A percentile compares a stretch with the other conserved stretches of the same genome.
phyloP scores from a whole-genome alignment of 2,888 invertebrate genomes.

The Amphiduros pacificus region DNA sequence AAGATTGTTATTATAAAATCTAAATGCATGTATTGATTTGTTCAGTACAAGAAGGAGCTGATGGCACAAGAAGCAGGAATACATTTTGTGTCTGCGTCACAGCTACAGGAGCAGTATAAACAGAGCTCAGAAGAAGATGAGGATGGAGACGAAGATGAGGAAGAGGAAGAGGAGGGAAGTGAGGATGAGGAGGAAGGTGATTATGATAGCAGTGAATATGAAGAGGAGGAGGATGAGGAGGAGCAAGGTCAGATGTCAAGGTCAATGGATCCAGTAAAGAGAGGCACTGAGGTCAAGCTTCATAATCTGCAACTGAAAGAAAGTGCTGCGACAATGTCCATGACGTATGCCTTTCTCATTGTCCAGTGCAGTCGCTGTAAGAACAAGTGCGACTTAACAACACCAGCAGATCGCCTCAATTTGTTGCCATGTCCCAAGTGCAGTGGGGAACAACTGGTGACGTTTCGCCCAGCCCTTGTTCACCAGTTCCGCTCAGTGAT shows the following conservation, averaged over 20 bases:
- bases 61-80: conserved; percentile 53
- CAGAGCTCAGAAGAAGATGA: conserved; percentile 14
- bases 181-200: conserved; percentile 24
- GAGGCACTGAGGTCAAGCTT: conserved; percentile 55
- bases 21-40: neutral
- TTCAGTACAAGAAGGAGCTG: conserved; percentile 44
- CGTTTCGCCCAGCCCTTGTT: conserved; percentile 48
- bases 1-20: no score
- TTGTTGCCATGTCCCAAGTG: conserved; percentile 50
- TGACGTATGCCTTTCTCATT: conserved; percentile 43
- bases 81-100: conserved; percentile 50
- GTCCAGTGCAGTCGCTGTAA: conserved; percentile 53
- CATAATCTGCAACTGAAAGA: conserved; percentile 72
- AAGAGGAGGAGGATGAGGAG: conserved; percentile 19
- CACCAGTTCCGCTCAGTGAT: conserved; percentile 52
- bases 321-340: conserved; percentile 65
- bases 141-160: conserved; percentile 13
- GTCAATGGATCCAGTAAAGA: conserved; percentile 21
- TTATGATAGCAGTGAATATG: conserved; percentile 23
- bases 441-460: conserved; percentile 40
- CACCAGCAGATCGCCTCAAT: conserved; percentile 42
- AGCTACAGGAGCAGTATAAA: conserved; percentile 24
- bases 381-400: conserved; percentile 41
- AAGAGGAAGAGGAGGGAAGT: conserved; percentile 4
- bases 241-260: neutral